A percentile compares a stretch with the other conserved stretches of the same genome.
Evolutionary conservation across 1,140 invertebrate species (phyloP).

Genomic region (Trichogramma pretiosum): DNA sequence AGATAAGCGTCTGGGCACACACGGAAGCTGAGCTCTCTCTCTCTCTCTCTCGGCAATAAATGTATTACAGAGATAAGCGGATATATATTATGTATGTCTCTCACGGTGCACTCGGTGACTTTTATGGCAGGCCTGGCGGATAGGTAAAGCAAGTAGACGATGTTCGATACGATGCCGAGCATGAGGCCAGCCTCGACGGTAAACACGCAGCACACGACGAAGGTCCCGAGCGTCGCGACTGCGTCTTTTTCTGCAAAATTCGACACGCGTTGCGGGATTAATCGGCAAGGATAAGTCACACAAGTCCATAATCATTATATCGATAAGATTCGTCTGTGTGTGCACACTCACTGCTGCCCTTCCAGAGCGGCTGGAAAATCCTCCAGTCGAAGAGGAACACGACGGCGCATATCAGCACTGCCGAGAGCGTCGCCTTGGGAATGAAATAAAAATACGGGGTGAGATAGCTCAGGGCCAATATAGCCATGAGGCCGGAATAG

Average conservation of each 20-base stretch:
- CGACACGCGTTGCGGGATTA: too few relatives aligned
- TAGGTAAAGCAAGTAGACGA: constrained; percentile 53
- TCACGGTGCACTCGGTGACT: constrained; percentile 38
- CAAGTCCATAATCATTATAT: too few relatives aligned
- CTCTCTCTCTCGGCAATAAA: too few relatives aligned
- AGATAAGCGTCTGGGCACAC: neutral
- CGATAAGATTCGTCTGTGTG: too few relatives aligned
- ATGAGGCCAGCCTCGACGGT: constrained; percentile 62
- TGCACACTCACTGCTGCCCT: constrained; percentile 54
- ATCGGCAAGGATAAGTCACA: too few relatives aligned
- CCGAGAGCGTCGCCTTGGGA: constrained; percentile 55
- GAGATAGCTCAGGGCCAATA: constrained; percentile 54
- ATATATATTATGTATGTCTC: too few relatives aligned
- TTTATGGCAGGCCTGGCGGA: constrained; percentile 41
- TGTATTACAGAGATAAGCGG: neutral
- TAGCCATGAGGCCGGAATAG: constrained; percentile 52
- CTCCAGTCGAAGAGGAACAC: constrained; percentile 59
- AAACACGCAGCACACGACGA: constrained; percentile 49
- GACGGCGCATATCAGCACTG: constrained; percentile 63
- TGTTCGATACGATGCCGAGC: constrained; percentile 51
- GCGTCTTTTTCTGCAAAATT: constrained; percentile 57
- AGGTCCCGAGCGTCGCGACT: constrained; percentile 49
- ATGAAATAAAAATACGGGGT: constrained; percentile 65
- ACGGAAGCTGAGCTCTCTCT: too few relatives aligned
- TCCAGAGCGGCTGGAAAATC: constrained; percentile 55